phyloP scores from a whole-genome alignment of 30 jellyfish, hydroid and myxozoan species.

The Catostylus mosaicus region DNA sequence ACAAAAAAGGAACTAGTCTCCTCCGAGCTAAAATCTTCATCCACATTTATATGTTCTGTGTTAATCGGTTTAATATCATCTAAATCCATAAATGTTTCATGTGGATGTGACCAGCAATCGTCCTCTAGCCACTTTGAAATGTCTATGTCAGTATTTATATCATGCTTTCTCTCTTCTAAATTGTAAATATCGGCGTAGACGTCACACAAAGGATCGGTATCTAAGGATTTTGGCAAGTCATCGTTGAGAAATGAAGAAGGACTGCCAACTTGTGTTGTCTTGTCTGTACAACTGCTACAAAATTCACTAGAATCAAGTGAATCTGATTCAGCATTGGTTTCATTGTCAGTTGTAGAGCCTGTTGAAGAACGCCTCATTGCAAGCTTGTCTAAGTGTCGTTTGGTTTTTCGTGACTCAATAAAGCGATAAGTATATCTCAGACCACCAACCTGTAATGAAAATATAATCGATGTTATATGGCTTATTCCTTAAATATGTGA shows the following conservation, averaged over 20 bases:
- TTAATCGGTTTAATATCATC: background rate
- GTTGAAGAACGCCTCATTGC: slow-evolving; percentile 45
- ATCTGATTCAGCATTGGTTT: slow-evolving; percentile 24
- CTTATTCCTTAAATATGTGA: too few species aligned
- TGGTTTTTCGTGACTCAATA: slow-evolving; percentile 27
- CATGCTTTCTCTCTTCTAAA: background rate
- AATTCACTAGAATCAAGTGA: slow-evolving; percentile 8
- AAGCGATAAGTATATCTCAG: slow-evolving; percentile 47
- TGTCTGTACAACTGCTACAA: background rate
- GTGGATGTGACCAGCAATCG: slow-evolving; percentile 13
- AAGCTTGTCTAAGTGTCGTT: slow-evolving; percentile 24
- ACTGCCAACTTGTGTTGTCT: slow-evolving; percentile 2
- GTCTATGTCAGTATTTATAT: background rate
- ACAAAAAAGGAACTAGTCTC: background rate
- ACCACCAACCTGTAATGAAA: slow-evolving; percentile 31
- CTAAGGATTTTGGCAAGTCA: slow-evolving; percentile 10
- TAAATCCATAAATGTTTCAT: slow-evolving; percentile 11
- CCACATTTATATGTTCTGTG: background rate
- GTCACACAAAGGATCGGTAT: background rate
- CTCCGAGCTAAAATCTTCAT: background rate
- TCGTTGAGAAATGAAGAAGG: slow-evolving; percentile 53
- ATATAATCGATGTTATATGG: too few species aligned
- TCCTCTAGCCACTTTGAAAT: background rate
- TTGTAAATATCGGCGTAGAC: background rate
- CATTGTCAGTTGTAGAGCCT: slow-evolving; percentile 27